A percentile compares a stretch with the other conserved stretches of the same genome.
phyloP scores from a whole-genome alignment of 2,888 invertebrate species.

The Scaptomyza caliginosa region DNA sequence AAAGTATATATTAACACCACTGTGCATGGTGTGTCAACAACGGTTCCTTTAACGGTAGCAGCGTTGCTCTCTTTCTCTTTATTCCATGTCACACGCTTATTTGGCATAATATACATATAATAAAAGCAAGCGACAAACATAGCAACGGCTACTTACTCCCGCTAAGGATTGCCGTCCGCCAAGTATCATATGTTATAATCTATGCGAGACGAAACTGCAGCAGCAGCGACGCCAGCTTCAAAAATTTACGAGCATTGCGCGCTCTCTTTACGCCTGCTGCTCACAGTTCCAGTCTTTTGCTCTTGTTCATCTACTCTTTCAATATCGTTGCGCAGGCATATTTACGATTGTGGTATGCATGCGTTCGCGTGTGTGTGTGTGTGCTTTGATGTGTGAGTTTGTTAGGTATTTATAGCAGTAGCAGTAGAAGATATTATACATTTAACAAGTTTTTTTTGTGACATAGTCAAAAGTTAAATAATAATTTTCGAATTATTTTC shows the following conservation, averaged over 20 bases:
- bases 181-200: slow-evolving; percentile 67
- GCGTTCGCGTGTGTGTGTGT: slow-evolving; percentile 1
- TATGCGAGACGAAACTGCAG: slow-evolving; percentile 56
- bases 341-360: slow-evolving; percentile 56
- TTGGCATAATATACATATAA: slow-evolving; percentile 51
- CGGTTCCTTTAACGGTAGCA: slow-evolving; percentile 28
- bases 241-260: slow-evolving; percentile 52
- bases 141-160: slow-evolving; percentile 25
- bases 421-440: slow-evolving; percentile 29
- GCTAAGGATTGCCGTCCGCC: background rate
- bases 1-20: background rate
- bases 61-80: background rate
- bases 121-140: slow-evolving; percentile 28
- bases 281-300: background rate
- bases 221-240: slow-evolving; percentile 20
- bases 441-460: no score
- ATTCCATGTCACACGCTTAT: slow-evolving; percentile 20
- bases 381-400: background rate
- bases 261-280: slow-evolving; percentile 12
- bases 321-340: slow-evolving; percentile 48
- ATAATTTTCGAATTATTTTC: background rate
- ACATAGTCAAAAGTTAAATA: no score
- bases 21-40: slow-evolving; percentile 21
- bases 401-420: slow-evolving; percentile 34
- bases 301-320: slow-evolving; percentile 13